Conservation (phyloP, 2,888 invertebrate genomes). For the Dione vanillae region DNA sequence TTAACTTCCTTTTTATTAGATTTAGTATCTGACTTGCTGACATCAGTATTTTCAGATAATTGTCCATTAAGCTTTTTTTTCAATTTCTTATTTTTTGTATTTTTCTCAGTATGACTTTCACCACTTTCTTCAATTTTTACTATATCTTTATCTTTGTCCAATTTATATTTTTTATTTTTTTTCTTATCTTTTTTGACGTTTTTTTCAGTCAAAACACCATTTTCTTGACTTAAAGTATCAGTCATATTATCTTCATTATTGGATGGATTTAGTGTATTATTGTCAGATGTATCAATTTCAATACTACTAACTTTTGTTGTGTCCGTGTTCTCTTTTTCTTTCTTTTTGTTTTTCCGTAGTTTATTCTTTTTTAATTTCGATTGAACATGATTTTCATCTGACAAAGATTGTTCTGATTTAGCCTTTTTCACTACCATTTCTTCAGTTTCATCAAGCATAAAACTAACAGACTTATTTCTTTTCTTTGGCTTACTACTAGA, state of each 20-base stretch:
- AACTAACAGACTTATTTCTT: conserved; percentile 75
- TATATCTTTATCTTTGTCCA: conserved; percentile 1
- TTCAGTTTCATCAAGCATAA: conserved; percentile 70
- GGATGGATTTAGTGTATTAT: conserved; percentile 36
- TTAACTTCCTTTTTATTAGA: conserved; percentile 58
- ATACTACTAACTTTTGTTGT: conserved; percentile 43
- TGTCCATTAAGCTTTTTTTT: conserved; percentile 55
- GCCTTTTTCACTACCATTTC: conserved; percentile 64
- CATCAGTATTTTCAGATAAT: conserved; percentile 43
- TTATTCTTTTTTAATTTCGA: conserved; percentile 34
- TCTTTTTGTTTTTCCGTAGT: conserved; percentile 46
- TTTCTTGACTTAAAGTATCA: conserved; percentile 28
- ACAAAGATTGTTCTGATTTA: conserved; percentile 61
- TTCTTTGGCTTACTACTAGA: conserved; percentile 64
- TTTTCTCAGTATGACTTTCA: conserved; percentile 41
- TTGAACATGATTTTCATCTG: conserved; percentile 6
- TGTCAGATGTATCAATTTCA: conserved; percentile 43
- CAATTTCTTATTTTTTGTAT: conserved; percentile 53
- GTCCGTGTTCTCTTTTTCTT: conserved; percentile 56
- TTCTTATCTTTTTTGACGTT: conserved; percentile 48
- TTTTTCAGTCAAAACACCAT: conserved; percentile 25
- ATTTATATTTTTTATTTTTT: conserved; percentile 54
- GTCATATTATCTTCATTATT: conserved; percentile 46
- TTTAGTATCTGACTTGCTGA: conserved; percentile 57
- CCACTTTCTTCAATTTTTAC: conserved; percentile 1